Evolutionary conservation across 1,140 invertebrate genomes (phyloP).

Genomic region (Hylyphantes graminicola): DNA sequence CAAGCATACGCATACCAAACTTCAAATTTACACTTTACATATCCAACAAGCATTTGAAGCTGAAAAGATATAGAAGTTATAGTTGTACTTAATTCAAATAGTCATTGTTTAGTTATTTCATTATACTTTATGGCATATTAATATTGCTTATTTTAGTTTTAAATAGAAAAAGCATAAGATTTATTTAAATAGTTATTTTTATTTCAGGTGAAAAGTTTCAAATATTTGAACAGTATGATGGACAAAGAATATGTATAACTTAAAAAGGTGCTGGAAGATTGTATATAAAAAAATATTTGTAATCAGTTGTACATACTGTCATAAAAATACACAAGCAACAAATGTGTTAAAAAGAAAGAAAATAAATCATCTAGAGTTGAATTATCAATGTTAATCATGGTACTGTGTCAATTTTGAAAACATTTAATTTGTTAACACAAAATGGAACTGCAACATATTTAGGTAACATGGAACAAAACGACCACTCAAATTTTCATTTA

Average conservation of each 20-base stretch:
- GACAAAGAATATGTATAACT: slow-evolving; percentile 59
- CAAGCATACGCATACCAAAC: too few species aligned
- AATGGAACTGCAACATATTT: too few species aligned
- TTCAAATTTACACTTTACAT: too few species aligned
- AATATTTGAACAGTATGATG: slow-evolving; percentile 57
- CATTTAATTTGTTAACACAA: too few species aligned
- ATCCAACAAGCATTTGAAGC: too few species aligned
- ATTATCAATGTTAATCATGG: too few species aligned
- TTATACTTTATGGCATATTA: neutral
- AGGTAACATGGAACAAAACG: too few species aligned
- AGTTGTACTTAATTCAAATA: too few species aligned
- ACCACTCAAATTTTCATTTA: too few species aligned
- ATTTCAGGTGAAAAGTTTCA: slow-evolving; percentile 51
- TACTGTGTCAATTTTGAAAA: too few species aligned
- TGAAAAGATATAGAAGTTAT: too few species aligned
- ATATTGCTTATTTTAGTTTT: neutral
- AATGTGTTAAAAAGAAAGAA: slow-evolving; percentile 44
- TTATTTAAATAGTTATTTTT: neutral
- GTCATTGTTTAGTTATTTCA: too few species aligned
- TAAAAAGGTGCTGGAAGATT: slow-evolving; percentile 27
- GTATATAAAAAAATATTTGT: slow-evolving; percentile 43
- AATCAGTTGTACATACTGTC: slow-evolving; percentile 55
- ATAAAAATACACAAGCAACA: slow-evolving; percentile 28
- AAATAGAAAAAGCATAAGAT: neutral
- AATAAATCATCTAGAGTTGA: slow-evolving; percentile 54